Conservation (phyloP, 2,888 invertebrate species). For the Mimas tiliae region DNA sequence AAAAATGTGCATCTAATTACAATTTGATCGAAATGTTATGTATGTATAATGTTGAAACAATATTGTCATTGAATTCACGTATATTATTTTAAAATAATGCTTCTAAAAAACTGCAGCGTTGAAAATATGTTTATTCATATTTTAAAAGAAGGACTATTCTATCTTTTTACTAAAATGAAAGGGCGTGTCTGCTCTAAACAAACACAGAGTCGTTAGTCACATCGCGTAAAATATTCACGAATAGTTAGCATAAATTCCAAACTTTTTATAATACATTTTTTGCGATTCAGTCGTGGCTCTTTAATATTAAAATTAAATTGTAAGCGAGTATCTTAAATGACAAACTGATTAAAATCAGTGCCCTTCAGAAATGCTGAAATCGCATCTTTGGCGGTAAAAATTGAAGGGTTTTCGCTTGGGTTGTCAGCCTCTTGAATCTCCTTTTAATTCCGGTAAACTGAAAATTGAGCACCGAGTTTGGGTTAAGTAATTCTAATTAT, state of each 20-base stretch:
- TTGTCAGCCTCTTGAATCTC: conserved; percentile 4
- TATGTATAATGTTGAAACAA: too few relatives aligned
- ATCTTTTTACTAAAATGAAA: neutral
- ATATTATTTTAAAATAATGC: too few relatives aligned
- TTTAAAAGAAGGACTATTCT: too few relatives aligned
- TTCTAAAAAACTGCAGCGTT: too few relatives aligned
- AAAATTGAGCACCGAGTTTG: neutral
- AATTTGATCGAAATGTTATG: too few relatives aligned
- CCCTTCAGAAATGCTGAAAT: conserved; percentile 19
- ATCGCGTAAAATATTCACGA: neutral
- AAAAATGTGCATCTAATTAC: too few relatives aligned
- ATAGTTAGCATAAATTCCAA: neutral
- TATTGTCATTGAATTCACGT: too few relatives aligned
- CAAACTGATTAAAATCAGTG: conserved; percentile 32
- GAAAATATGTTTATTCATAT: too few relatives aligned
- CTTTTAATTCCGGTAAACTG: neutral
- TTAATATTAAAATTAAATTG: conserved; percentile 27
- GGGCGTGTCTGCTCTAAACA: neutral
- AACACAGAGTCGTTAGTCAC: conserved; percentile 1
- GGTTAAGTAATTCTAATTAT: neutral
- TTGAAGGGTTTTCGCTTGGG: conserved; percentile 9
- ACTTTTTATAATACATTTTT: neutral
- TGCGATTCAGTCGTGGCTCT: conserved; percentile 11
- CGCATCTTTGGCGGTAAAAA: conserved; percentile 2
- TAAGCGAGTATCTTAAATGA: conserved; percentile 21